Base-by-base conservation (phyloP, 2,888 invertebrate species). In the Halictus ligatus region DNA sequence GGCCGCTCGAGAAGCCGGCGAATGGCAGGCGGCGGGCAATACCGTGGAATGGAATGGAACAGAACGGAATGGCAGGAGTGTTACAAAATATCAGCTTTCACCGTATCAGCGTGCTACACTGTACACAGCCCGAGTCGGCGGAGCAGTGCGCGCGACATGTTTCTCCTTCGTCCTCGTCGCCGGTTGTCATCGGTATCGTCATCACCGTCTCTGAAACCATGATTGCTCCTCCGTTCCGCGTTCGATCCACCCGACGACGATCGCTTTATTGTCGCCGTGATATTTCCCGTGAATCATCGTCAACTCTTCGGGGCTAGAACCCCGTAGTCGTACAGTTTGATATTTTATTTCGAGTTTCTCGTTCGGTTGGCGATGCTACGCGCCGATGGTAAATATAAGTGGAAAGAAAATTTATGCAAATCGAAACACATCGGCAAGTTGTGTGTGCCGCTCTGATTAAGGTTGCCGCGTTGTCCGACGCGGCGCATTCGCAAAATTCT, bases 11-110 rank as follows among this genome's bases (percentile, higher is more conserved):
- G 85, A 76, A 78, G 60, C 73, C 78, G 89, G 80, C 85, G 89
- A 89, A 86, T 82, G 90, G 89, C 40, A 91, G 92, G 92, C 92
- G 91, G 80, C 91, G 91, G 86, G 91, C 91, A 90, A 91, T 92
- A 92, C 90, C 91, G 88, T 86, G 69, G 88, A 83, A 87, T 91
- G 90, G 91, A 90, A 92, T 92, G 93, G 93, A 93, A 94, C 92
- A 92, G 93, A 92, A 93, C 92, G 93, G 93, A 92, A 93, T 92
- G 93, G 93, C 93, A 92, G 91, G 93, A 93, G 94, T 94, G 93
- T 95, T 95, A 95, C 95, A 95, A 95, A 95, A 95, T 95, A 95
- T 95, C 95, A 95, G 95, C 95, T 95, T 95, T 95, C 95, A 95
- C 95, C 94, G 91, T 94, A 94, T 95, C 94, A 93, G 92, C 91